These are phyloP conservation scores for Pristionchus mayeri DNA, from an alignment of 2,888 invertebrate genomes.

Conservation along the genomic window DNA sequence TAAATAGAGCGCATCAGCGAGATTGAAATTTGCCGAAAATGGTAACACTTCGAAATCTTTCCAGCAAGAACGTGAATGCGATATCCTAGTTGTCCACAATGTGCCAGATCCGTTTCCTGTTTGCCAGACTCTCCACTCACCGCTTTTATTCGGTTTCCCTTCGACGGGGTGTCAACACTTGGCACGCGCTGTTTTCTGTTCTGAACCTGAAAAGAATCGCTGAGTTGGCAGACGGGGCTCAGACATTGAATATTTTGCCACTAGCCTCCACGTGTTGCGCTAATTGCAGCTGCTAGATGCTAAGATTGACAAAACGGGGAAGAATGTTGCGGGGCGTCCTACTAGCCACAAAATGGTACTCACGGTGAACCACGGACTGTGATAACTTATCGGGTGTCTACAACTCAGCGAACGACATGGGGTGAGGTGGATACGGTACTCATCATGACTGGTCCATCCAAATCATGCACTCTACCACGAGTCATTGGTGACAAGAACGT, in stretches of 20 bases:
- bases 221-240: background rate
- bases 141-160: constrained; percentile 42
- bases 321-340: too few relatives aligned
- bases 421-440: background rate
- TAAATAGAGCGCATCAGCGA: too few relatives aligned
- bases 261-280: background rate
- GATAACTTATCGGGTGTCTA: background rate
- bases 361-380: too few relatives aligned
- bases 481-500: too few relatives aligned
- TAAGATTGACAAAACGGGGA: too few relatives aligned
- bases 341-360: background rate
- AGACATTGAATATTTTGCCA: background rate
- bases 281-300: too few relatives aligned
- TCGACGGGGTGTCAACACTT: constrained; percentile 25
- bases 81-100: too few relatives aligned
- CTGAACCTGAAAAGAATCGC: constrained; percentile 59
- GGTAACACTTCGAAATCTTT: too few relatives aligned
- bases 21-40: too few relatives aligned
- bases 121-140: background rate
- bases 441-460: too few relatives aligned
- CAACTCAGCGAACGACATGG: background rate
- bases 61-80: too few relatives aligned
- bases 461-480: constrained; percentile 10
- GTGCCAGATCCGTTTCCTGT: too few relatives aligned
- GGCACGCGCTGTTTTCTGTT: constrained; percentile 46